phyloP scores from a whole-genome alignment of 1,140 invertebrate species.

The Drosophila insularis region DNA sequence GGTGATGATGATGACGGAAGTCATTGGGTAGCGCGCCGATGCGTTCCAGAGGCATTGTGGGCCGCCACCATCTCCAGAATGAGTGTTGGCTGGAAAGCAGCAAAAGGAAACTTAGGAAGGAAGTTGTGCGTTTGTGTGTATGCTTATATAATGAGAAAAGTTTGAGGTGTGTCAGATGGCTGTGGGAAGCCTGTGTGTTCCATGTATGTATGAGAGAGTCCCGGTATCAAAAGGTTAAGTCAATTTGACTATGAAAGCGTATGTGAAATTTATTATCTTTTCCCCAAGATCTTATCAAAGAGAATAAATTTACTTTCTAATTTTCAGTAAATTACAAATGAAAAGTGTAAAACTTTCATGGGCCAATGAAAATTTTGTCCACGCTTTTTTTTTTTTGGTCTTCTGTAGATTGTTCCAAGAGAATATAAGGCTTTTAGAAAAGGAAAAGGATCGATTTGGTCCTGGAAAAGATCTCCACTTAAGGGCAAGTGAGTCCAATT shows the following conservation, averaged over 20 bases:
- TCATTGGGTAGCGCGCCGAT: constrained; percentile 70
- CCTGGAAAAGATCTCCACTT: no score
- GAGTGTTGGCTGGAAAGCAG: no score
- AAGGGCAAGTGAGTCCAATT: no score
- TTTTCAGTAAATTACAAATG: constrained; percentile 1
- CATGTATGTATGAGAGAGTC: constrained; percentile 1
- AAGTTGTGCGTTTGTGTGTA: constrained; percentile 40
- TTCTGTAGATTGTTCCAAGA: no score
- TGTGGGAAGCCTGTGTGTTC: background rate
- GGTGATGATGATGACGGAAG: constrained; percentile 60
- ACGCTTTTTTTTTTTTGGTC: background rate
- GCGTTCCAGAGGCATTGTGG: constrained; percentile 43
- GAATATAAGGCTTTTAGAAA: no score
- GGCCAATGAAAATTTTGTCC: no score
- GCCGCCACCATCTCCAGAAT: constrained; percentile 1
- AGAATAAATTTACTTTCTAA: constrained; percentile 8
- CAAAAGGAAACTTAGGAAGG: constrained; percentile 9
- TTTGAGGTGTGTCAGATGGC: constrained; percentile 39
- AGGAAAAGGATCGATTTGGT: no score
- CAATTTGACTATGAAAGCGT: constrained; percentile 7
- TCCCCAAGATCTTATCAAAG: constrained; percentile 9
- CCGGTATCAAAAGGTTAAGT: constrained; percentile 38
- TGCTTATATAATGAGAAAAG: constrained; percentile 69
- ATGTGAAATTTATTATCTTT: constrained; percentile 12
- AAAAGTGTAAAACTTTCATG: background rate